Conservation (phyloP, 2,113 vertebrate species). For the Chinchilla lanigera region DNA sequence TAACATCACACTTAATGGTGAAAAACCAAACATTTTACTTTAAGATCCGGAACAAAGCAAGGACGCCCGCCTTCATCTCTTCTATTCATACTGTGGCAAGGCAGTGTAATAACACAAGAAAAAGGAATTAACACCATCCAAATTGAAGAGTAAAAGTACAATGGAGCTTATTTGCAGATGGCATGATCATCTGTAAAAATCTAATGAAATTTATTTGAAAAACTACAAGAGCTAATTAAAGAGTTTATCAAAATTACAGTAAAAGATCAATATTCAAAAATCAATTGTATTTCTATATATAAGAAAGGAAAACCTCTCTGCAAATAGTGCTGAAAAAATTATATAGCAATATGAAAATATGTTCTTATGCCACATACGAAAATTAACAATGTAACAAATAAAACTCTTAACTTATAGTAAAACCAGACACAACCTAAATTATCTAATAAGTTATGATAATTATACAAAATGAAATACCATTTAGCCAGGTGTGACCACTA, state of each 20-base stretch:
- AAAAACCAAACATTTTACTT: not conserved
- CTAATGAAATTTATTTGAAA: not conserved
- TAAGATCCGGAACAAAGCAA: slow-evolving; percentile 13
- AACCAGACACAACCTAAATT: slow-evolving; percentile 5
- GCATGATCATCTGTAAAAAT: not conserved
- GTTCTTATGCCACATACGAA: slow-evolving; percentile 1
- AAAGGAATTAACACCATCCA: not conserved
- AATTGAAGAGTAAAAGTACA: not conserved
- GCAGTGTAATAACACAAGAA: not conserved
- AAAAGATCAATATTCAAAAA: not conserved
- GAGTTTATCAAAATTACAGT: not conserved
- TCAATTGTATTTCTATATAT: not conserved
- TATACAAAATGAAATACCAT: slow-evolving; percentile 49
- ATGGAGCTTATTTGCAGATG: not conserved
- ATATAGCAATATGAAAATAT: not conserved
- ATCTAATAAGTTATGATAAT: slow-evolving; percentile 23
- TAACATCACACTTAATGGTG: not conserved
- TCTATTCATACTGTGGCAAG: not conserved
- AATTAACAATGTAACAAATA: not conserved
- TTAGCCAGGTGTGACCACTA: not conserved
- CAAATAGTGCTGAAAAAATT: not conserved
- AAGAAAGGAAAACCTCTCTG: slow-evolving; percentile 46
- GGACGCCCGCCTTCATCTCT: not conserved
- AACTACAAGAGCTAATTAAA: not conserved
- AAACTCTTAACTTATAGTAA: not conserved